Percentiles rank a stretch among this genome's conserved stretches.
Conservation (phyloP, 2,888 invertebrate species). For the Synergus japonicus region DNA sequence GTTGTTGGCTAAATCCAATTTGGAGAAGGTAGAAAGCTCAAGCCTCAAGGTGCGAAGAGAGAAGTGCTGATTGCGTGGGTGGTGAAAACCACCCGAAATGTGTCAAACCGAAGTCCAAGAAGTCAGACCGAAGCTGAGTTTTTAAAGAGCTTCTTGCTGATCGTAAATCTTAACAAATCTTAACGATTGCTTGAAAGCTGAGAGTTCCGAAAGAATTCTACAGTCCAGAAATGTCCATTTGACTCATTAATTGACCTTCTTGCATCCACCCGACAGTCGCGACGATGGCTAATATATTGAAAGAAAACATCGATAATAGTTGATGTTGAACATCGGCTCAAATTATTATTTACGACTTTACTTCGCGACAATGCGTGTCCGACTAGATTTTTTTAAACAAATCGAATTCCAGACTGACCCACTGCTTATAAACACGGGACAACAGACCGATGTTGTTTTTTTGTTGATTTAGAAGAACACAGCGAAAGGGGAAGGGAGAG, state of each 20-base stretch:
- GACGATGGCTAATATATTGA: constrained; percentile 56
- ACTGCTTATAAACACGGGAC: constrained; percentile 66
- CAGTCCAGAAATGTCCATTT: not conserved
- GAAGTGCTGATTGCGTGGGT: not conserved
- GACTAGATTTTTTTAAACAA: constrained; percentile 69
- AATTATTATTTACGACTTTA: constrained; percentile 68
- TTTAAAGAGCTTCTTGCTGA: not conserved
- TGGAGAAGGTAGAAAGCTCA: not conserved
- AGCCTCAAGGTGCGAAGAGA: not conserved
- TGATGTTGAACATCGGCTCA: constrained; percentile 60
- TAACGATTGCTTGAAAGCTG: no score
- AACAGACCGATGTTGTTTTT: constrained; percentile 56
- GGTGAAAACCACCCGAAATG: not conserved
- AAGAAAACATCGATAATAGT: constrained; percentile 63
- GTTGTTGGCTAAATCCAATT: constrained; percentile 31
- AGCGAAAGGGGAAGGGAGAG: constrained; percentile 42
- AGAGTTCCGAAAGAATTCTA: not conserved
- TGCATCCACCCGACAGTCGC: constrained; percentile 50
- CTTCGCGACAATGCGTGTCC: constrained; percentile 49
- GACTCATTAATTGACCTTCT: constrained; percentile 52
- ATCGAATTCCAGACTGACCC: constrained; percentile 67
- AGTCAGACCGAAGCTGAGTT: not conserved
- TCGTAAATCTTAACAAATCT: not conserved
- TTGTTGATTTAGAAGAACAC: constrained; percentile 38
- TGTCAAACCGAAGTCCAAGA: not conserved